A percentile compares a stretch with the other conserved stretches of the same genome.
Evolutionary conservation across 1,140 invertebrate genomes (phyloP).

Genomic region (Hypothenemus hampei): DNA sequence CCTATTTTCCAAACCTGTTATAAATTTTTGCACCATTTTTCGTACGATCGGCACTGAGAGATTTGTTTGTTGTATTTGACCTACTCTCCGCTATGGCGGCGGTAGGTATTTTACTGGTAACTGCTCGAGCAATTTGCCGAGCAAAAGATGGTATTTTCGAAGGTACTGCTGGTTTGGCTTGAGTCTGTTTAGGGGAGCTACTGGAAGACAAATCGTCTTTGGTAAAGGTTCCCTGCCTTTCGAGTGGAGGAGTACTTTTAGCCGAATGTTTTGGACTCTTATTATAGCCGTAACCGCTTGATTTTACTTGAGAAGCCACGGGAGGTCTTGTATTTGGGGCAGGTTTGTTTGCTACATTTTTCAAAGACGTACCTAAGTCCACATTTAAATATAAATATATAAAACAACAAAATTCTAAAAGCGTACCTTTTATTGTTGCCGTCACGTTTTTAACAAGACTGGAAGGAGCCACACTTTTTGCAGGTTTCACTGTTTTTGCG

Average conservation of each 20-base stretch:
- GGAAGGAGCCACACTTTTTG: conserved; percentile 35
- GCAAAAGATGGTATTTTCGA: conserved; percentile 39
- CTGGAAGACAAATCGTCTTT: conserved; percentile 59
- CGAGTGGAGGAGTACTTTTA: conserved; percentile 47
- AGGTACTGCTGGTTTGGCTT: conserved; percentile 18
- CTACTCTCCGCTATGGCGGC: background rate
- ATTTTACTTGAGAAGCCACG: conserved; percentile 18
- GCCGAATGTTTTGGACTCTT: conserved; percentile 18
- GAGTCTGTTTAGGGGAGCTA: too few relatives aligned
- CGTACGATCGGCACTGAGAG: conserved; percentile 39
- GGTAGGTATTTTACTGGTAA: conserved; percentile 22
- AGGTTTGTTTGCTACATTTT: conserved; percentile 28
- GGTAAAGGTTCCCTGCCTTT: conserved; percentile 82
- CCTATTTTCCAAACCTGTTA: conserved; percentile 25
- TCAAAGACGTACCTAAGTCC: conserved; percentile 23
- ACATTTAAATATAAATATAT: too few relatives aligned
- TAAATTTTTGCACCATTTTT: conserved; percentile 31
- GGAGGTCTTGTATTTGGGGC: conserved; percentile 24
- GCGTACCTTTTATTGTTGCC: conserved; percentile 26
- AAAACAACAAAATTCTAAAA: too few relatives aligned
- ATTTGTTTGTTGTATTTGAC: conserved; percentile 27
- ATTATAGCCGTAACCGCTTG: conserved; percentile 33
- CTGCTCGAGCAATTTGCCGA: conserved; percentile 24
- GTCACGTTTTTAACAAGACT: conserved; percentile 39
- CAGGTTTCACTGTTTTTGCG: conserved; percentile 34